These are phyloP conservation scores for Anagyrus pseudococci DNA, from an alignment of 2,888 invertebrate genomes.

Conservation along the genomic window DNA sequence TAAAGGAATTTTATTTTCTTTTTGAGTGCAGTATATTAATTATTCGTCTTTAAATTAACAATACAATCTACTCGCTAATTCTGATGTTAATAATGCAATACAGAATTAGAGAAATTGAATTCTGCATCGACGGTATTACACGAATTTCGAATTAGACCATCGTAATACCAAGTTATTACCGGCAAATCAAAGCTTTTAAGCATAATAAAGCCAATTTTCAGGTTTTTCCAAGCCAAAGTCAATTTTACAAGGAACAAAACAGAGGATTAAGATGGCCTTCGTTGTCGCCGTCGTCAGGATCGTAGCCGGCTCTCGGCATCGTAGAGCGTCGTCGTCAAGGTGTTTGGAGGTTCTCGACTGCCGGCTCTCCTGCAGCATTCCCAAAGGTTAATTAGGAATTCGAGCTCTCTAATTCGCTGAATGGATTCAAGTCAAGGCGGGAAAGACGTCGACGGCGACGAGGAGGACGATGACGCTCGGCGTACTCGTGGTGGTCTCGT, in stretches of 20 bases:
- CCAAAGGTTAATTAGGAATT: slow-evolving; percentile 39
- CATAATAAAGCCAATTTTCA: no score
- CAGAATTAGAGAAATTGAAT: no score
- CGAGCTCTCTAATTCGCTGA: slow-evolving; percentile 36
- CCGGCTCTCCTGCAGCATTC: slow-evolving; percentile 6
- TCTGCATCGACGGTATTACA: no score
- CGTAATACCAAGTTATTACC: no score
- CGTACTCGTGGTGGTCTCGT: background rate
- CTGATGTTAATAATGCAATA: no score
- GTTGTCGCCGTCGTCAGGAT: background rate
- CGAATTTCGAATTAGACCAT: no score
- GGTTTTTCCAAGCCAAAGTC: background rate
- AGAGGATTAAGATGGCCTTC: slow-evolving; percentile 24
- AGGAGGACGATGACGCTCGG: background rate
- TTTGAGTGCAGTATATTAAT: no score
- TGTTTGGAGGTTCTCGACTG: background rate
- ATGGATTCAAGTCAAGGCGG: slow-evolving; percentile 19
- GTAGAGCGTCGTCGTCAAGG: slow-evolving; percentile 1
- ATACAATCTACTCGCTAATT: no score
- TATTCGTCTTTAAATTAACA: no score
- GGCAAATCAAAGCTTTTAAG: no score
- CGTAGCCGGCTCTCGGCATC: background rate
- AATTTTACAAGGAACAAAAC: slow-evolving; percentile 17
- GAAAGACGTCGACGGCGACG: background rate
- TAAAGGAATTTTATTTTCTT: no score